These are phyloP conservation scores for Drosophila obscura DNA, from an alignment of 1,140 invertebrate genomes.

Conservation along the genomic window DNA sequence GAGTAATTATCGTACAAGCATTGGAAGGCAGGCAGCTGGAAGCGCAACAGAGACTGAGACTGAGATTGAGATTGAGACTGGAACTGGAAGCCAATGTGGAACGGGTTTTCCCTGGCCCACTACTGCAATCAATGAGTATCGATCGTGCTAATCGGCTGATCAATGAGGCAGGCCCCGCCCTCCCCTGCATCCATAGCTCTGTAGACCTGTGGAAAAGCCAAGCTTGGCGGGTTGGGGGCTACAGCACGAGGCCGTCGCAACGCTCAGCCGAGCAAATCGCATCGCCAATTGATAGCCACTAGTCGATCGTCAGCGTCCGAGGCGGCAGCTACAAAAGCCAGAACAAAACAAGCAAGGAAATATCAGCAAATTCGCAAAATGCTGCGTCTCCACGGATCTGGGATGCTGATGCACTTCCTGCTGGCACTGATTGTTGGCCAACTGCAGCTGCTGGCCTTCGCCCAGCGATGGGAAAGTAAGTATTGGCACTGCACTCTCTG, in stretches of 20 bases:
- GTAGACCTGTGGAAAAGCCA: conserved; percentile 42
- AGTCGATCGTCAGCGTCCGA: conserved; percentile 57
- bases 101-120: conserved; percentile 43
- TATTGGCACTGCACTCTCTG: background rate
- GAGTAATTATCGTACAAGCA: conserved; percentile 12
- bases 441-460: background rate
- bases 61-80: too few relatives aligned
- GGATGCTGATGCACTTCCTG: background rate
- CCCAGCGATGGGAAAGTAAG: conserved; percentile 42
- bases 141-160: conserved; percentile 1
- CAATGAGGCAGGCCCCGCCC: background rate
- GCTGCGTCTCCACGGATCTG: background rate
- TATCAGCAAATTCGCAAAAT: background rate
- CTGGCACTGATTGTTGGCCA: background rate
- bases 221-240: conserved; percentile 34
- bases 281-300: conserved; percentile 26
- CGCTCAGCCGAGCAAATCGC: conserved; percentile 11
- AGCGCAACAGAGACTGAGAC: background rate
- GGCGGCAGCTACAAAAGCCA: conserved; percentile 21
- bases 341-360: background rate
- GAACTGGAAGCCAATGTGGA: conserved; percentile 20
- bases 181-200: too few relatives aligned
- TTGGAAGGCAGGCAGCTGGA: conserved; percentile 25
- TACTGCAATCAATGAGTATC: conserved; percentile 30
- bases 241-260: conserved; percentile 22